A percentile compares a stretch with the other conserved stretches of the same genome.
Evolutionary conservation across 1,140 invertebrate species (phyloP).

Genomic region (Epicauta chinensis): DNA sequence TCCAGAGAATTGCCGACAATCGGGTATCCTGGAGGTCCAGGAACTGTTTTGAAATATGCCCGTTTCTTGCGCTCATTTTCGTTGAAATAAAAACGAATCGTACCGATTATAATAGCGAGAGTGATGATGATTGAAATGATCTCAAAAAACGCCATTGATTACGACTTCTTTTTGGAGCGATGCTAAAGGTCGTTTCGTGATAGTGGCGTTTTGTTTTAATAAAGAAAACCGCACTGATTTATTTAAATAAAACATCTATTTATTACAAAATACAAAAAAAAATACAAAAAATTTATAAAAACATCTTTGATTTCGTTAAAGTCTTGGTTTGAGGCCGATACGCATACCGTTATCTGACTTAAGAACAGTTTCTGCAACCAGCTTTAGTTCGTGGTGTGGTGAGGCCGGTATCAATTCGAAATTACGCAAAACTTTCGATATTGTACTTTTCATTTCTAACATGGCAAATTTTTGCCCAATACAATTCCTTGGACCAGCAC

Average conservation of each 20-base stretch:
- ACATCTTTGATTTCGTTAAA: background rate
- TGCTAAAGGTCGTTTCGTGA: background rate
- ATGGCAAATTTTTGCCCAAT: slow-evolving; percentile 50
- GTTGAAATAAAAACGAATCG: background rate
- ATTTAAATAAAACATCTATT: background rate
- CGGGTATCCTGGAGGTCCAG: background rate
- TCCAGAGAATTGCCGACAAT: background rate
- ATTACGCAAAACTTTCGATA: slow-evolving; percentile 42
- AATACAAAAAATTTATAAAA: background rate
- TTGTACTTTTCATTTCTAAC: slow-evolving; percentile 43
- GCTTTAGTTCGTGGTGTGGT: slow-evolving; percentile 6
- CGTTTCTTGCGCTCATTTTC: background rate
- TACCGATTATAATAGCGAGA: background rate
- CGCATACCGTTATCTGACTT: slow-evolving; percentile 26
- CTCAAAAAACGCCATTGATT: background rate
- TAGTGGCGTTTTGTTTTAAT: background rate
- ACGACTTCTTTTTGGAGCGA: background rate
- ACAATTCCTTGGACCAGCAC: slow-evolving; percentile 52
- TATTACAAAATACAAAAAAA: background rate
- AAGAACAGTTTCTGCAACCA: slow-evolving; percentile 25
- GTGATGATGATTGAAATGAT: background rate
- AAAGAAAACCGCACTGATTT: background rate
- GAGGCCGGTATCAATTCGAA: slow-evolving; percentile 22
- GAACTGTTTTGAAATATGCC: background rate
- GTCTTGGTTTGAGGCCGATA: background rate